Conservation (phyloP, 2,888 invertebrate genomes). For the Acrobasis consociella region DNA sequence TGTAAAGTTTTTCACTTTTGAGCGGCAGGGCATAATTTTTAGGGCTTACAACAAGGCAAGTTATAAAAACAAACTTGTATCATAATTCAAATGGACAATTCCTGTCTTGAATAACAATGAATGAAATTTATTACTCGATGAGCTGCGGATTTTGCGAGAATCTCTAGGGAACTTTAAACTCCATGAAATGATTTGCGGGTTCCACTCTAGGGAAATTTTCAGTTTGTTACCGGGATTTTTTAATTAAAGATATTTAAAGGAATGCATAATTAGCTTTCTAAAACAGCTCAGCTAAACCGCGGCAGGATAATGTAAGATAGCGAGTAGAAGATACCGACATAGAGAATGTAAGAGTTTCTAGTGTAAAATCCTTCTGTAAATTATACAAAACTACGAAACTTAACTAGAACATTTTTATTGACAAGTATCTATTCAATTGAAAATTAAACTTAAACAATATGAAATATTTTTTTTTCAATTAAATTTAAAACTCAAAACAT, state of each 20-base stretch:
- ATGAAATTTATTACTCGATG: constrained; percentile 56
- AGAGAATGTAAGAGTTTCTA: no score
- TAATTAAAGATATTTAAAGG: constrained; percentile 8
- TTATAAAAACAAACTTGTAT: constrained; percentile 58
- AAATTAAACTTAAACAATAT: no score
- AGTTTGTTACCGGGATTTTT: constrained; percentile 28
- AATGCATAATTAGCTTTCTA: no score
- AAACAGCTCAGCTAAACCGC: no score
- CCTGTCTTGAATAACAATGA: constrained; percentile 56
- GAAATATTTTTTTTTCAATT: no score
- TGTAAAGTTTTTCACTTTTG: constrained; percentile 21
- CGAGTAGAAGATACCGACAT: no score
- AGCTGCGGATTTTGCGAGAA: constrained; percentile 49
- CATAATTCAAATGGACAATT: constrained; percentile 51
- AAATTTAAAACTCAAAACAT: no score
- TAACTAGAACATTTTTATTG: no score
- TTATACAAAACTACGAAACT: no score
- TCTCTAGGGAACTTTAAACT: constrained; percentile 47
- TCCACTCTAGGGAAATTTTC: constrained; percentile 24
- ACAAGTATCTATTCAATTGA: no score
- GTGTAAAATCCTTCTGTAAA: no score
- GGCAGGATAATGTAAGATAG: no score
- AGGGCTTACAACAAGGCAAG: constrained; percentile 37
- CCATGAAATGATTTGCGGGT: constrained; percentile 42
- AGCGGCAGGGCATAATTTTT: constrained; percentile 25